A percentile compares a stretch with the other conserved stretches of the same genome.
Evolutionary conservation across 1,140 invertebrate genomes (phyloP).

Genomic region (Drosophila bipectinata): DNA sequence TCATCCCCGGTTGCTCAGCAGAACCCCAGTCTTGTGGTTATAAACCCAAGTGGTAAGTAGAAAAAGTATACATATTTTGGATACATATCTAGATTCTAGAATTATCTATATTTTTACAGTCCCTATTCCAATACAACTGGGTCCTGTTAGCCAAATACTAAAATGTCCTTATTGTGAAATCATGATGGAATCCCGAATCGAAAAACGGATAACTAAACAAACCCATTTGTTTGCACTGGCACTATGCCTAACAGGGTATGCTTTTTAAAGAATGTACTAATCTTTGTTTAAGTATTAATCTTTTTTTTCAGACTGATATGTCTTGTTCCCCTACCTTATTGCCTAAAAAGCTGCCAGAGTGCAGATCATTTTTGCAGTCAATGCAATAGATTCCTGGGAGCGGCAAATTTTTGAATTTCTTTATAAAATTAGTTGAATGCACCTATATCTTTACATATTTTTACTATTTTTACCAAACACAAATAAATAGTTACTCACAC

Average conservation of each 20-base stretch:
- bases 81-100: not conserved
- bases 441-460: too few species aligned
- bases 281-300: not conserved
- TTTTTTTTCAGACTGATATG: conserved; percentile 56
- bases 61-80: not conserved
- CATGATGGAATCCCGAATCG: conserved; percentile 36
- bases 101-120: not conserved
- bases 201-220: conserved; percentile 27
- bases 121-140: conserved; percentile 6
- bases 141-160: conserved; percentile 30
- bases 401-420: conserved; percentile 66
- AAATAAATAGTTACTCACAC: too few species aligned
- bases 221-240: conserved; percentile 44
- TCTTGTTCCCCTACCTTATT: conserved; percentile 86
- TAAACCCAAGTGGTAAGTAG: conserved; percentile 3
- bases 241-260: conserved; percentile 47
- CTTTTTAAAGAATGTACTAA: not conserved
- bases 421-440: not conserved
- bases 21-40: conserved; percentile 12
- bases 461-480: too few species aligned
- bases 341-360: conserved; percentile 86
- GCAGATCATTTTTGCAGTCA: conserved; percentile 87
- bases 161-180: conserved; percentile 29
- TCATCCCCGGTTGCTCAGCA: not conserved
- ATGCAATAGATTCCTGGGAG: conserved; percentile 86